These are phyloP conservation scores for Sinotaia quadrata DNA, from an alignment of 2,888 invertebrate species.

Conservation along the genomic window DNA sequence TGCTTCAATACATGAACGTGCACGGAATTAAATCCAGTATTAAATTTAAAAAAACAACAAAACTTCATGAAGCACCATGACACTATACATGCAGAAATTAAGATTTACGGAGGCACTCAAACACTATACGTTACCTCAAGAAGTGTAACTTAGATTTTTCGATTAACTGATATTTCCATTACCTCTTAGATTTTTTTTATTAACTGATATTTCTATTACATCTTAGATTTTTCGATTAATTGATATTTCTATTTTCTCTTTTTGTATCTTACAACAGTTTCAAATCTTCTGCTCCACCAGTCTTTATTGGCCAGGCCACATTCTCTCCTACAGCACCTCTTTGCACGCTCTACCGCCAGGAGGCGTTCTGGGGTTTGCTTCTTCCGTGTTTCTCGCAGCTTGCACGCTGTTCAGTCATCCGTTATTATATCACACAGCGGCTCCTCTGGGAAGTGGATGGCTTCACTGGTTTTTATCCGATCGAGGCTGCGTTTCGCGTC, in stretches of 20 bases:
- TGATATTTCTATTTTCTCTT: background rate
- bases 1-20: too few species aligned
- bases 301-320: constrained; percentile 13
- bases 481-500: background rate
- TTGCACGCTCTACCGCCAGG: constrained; percentile 1
- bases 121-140: too few species aligned
- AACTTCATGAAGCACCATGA: too few species aligned
- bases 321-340: constrained; percentile 3
- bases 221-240: too few species aligned
- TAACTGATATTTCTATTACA: too few species aligned
- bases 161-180: too few species aligned
- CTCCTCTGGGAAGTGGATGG: constrained; percentile 22
- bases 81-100: too few species aligned
- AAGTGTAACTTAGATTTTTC: too few species aligned
- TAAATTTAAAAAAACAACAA: too few species aligned
- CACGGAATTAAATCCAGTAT: too few species aligned
- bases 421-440: constrained; percentile 1
- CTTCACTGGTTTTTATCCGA: constrained; percentile 18
- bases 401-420: constrained; percentile 4
- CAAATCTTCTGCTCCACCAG: constrained; percentile 3
- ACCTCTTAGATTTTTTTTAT: too few species aligned
- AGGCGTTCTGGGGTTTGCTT: constrained; percentile 7
- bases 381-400: constrained; percentile 1
- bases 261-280: background rate
- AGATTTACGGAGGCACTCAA: too few species aligned